Evolutionary conservation across 2,113 vertebrate genomes (phyloP), one percentile per base, ranked within the genome.

Genomic region (Montifringilla adamsi): DNA sequence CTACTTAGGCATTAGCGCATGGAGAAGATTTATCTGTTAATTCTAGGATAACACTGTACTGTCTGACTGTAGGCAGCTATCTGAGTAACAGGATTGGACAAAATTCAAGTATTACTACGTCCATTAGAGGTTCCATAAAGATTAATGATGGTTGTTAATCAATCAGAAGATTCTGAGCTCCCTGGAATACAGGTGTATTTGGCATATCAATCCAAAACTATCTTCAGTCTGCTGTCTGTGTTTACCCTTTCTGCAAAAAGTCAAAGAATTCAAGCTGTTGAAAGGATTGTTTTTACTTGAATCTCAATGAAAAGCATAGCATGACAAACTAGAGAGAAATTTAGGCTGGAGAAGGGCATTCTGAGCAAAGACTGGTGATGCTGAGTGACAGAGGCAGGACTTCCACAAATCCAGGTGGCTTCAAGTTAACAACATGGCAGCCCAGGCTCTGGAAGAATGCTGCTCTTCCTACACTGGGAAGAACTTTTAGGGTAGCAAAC

Each of bases 1-100:
- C 94, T 96, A 90, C 92, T 96, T 94, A 95, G 90, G 90, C 88
- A 87, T 93, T 95, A 96, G 83, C 0, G 4, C 83, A 94, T 50
- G 76, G 92, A 58, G 90, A 96, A 95, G 92, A 93, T 94, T 97
- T 96, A 94, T 96, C 94, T 96, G 76, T 87, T 97, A 97, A 96
- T 96, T 92, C 88, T 88, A 64, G 88, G 95, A 82, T 96, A 96
- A 97, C 79, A 41, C 82, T 64, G 60, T 11, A 64, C 73, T 86
- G 88, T 75, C 88, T 75, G 87, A 93, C 56, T 78, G 62, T 60
- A 90, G 68, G 85, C 88, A 96, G 72, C 77, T 93, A 83, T 80
- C 90, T 94, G 79, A 97, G 83, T 93, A 97, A 97, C 82, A 95
- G 90, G 95, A 96, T 88, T 92, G 94, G 73, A 93, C 76, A 95